A percentile compares a stretch with the other conserved stretches of the same genome.
Conservation (phyloP, 2,113 vertebrate genomes). For the Phocoena sinus region DNA sequence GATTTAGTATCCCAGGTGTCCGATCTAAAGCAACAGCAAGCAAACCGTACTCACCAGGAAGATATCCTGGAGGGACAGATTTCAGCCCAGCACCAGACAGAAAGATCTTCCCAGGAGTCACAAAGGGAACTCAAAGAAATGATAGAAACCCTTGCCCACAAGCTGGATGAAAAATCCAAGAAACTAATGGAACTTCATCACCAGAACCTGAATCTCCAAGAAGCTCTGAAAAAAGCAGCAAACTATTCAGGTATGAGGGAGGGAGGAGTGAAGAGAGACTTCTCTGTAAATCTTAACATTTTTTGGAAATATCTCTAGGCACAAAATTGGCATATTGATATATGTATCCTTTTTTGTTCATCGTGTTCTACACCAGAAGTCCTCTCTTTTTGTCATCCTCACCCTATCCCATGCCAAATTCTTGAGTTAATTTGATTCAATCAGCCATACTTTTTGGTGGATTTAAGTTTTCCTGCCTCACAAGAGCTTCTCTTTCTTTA, state of each 20-base stretch:
- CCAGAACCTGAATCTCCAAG: conserved; percentile 68
- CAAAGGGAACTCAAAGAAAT: conserved; percentile 35
- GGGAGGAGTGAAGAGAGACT: not conserved
- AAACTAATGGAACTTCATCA: conserved; percentile 34
- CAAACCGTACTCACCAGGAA: conserved; percentile 67
- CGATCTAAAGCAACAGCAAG: conserved; percentile 17
- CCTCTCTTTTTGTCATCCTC: not conserved
- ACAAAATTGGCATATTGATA: not conserved
- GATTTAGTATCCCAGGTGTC: conserved; percentile 67
- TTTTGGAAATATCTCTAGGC: not conserved
- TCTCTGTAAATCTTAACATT: not conserved
- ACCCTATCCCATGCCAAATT: not conserved
- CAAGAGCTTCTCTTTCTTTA: not conserved
- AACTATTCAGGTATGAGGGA: conserved; percentile 66
- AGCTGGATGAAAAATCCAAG: conserved; percentile 49
- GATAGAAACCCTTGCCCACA: conserved; percentile 60
- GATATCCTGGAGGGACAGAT: conserved; percentile 1
- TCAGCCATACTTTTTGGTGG: not conserved
- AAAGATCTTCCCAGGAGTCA: conserved; percentile 25
- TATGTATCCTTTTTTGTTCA: not conserved
- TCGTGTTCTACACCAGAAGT: not conserved
- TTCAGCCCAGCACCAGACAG: not conserved
- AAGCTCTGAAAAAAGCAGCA: conserved; percentile 59
- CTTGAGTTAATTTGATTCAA: not conserved
- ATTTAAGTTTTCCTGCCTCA: not conserved